A percentile compares a stretch with the other conserved stretches of the same genome.
Conservation (phyloP, 1,140 invertebrate species). For the Halictus rubicundus region DNA sequence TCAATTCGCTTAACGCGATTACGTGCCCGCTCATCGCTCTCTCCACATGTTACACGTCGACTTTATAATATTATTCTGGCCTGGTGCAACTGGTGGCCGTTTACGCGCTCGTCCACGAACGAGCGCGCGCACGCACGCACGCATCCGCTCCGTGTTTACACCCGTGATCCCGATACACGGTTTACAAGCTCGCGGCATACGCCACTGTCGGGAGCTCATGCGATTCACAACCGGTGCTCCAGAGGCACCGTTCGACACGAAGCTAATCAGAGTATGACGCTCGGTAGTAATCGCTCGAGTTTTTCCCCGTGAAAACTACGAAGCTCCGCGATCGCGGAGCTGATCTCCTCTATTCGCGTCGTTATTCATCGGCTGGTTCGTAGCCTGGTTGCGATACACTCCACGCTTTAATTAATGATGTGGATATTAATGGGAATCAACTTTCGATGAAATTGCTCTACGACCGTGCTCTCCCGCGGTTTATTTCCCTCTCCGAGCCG, state of each 20-base stretch:
- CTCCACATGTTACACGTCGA: slow-evolving; percentile 11
- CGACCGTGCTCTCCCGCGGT: background rate
- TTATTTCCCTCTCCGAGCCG: background rate
- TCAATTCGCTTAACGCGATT: slow-evolving; percentile 62
- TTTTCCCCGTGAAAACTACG: slow-evolving; percentile 19
- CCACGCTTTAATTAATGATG: slow-evolving; percentile 6
- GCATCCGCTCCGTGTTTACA: background rate
- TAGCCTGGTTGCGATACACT: background rate
- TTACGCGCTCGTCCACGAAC: slow-evolving; percentile 18
- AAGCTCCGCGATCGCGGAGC: slow-evolving; percentile 1
- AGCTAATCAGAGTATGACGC: slow-evolving; percentile 66
- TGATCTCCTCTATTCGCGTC: slow-evolving; percentile 16
- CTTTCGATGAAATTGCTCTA: slow-evolving; percentile 5
- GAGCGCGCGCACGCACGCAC: slow-evolving; percentile 5
- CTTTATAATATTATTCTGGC: slow-evolving; percentile 8
- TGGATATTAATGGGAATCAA: background rate
- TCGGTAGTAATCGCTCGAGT: slow-evolving; percentile 17
- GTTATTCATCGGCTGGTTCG: slow-evolving; percentile 16
- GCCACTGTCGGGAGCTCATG: no score
- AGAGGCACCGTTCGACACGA: background rate
- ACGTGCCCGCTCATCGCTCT: slow-evolving; percentile 47
- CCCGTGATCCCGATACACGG: background rate
- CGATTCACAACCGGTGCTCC: no score
- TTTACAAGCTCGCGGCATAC: background rate
- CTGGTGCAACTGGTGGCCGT: slow-evolving; percentile 44